Base-by-base conservation (phyloP, 2,113 vertebrate species). In the Bostrychus sinensis region DNA sequence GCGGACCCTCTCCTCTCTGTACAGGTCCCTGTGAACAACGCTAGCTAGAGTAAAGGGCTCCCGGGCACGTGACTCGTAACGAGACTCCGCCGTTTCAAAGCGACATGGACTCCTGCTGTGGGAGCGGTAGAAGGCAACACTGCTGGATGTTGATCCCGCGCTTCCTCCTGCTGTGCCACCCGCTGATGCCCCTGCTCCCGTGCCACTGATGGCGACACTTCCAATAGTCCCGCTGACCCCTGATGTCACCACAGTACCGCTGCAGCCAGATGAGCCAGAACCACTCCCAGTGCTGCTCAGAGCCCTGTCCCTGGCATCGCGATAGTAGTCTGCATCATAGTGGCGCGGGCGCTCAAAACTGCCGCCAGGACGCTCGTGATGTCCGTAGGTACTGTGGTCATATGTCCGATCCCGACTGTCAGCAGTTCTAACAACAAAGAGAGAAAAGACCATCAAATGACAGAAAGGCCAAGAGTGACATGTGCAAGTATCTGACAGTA, bases 321-420 rank as follows among this genome's bases (percentile, higher is more conserved):
- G 94, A 87, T 98, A 99, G 91, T 98, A 99, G 92, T 99, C 97
- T 78, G 96, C 93, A 84, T 99, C 97, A 60, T 99, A 99, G 92
- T 99, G 97, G 80, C 96, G 93, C 26, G 96, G 96, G 58, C 96
- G 94, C 88, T 99, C 97, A 86, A 99, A 99, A 82, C 93, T 92
- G 93, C 94, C 80, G 90, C 94, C 94, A 80, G 95, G 93, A 82
- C 97, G 95, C 89, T 99, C 97, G 70, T 99, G 97, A 93, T 98
- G 97, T 95, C 96, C 97, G 89, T 99, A 99, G 93, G 95, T 93
- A 94, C 94, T 94, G 92, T 98, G 97, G 92, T 99, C 97, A 82
- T 98, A 99, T 81, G 93, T 89, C 91, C 96, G 95, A 88, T 99
- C 97, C 90, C 96, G 95, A 91, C 93, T 95, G 78, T 99, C 97